phyloP scores from a whole-genome alignment of 2,888 invertebrate species.

The Drosophila koepferae region DNA sequence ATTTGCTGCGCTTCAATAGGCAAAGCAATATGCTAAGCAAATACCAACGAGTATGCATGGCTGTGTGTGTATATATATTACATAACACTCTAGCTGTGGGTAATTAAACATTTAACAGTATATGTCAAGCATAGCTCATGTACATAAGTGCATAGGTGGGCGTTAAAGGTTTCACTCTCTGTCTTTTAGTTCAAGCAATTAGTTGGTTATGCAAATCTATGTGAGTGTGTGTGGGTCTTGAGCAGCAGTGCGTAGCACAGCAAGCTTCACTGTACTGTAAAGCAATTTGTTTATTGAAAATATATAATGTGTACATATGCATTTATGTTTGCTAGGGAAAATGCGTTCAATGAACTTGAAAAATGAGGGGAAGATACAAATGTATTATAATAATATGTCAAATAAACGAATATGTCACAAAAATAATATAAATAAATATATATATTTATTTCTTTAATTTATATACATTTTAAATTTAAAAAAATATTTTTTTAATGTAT shows the following conservation, averaged over 20 bases:
- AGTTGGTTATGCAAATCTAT: constrained; percentile 45
- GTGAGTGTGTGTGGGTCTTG: not conserved
- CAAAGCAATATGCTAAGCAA: constrained; percentile 34
- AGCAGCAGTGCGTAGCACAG: constrained; percentile 14
- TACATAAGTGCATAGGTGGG: constrained; percentile 31
- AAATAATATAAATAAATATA: not conserved
- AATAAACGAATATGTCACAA: not conserved
- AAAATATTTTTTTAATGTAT: too few relatives aligned
- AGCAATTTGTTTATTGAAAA: not conserved
- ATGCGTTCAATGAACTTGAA: constrained; percentile 55
- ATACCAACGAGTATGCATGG: constrained; percentile 3
- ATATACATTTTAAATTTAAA: not conserved
- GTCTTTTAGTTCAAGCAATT: constrained; percentile 10
- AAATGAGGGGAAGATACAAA: not conserved
- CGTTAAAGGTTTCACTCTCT: constrained; percentile 13
- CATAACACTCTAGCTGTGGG: constrained; percentile 42
- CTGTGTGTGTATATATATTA: constrained; percentile 21
- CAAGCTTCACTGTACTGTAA: constrained; percentile 19
- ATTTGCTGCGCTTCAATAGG: constrained; percentile 37
- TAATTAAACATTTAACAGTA: constrained; percentile 59
- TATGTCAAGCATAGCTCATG: constrained; percentile 24
- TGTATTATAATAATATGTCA: not conserved
- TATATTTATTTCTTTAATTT: too few relatives aligned
- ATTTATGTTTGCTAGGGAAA: constrained; percentile 7
- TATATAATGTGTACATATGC: not conserved